A percentile compares a stretch with the other conserved stretches of the same genome.
These are phyloP conservation scores for Channa argus DNA, from an alignment of 2,113 vertebrate genomes.

Conservation along the genomic window DNA sequence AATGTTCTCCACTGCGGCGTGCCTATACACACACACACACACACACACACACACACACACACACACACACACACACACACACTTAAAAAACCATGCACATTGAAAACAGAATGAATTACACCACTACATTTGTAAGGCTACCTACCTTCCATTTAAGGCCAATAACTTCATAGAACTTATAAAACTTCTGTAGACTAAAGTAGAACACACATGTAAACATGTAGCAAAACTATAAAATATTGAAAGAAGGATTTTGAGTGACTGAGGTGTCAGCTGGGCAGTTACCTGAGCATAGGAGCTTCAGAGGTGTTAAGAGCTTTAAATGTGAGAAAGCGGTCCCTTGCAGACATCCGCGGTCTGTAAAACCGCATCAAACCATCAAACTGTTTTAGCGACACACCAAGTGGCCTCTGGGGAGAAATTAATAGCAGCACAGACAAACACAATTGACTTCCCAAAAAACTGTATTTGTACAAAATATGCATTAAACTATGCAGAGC, in stretches of 20 bases:
- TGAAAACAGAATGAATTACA: background rate
- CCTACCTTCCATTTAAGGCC: slow-evolving; percentile 97
- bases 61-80: background rate
- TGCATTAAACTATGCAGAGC: background rate
- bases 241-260: background rate
- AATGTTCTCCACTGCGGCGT: slow-evolving; percentile 91
- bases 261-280: background rate
- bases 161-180: slow-evolving; percentile 96
- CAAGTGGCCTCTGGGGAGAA: slow-evolving; percentile 85
- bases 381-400: slow-evolving; percentile 94
- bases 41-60: slow-evolving; percentile 41
- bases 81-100: background rate
- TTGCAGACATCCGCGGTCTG: slow-evolving; percentile 90
- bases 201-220: slow-evolving; percentile 34
- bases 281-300: slow-evolving; percentile 89
- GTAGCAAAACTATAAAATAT: background rate
- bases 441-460: background rate
- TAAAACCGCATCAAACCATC: slow-evolving; percentile 97
- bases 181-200: slow-evolving; percentile 93
- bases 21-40: slow-evolving; percentile 77
- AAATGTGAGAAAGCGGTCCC: slow-evolving; percentile 94
- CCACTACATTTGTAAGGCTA: background rate
- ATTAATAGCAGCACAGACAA: slow-evolving; percentile 3
- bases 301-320: slow-evolving; percentile 92
- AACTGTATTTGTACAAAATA: background rate